Conservation (phyloP, 1,140 invertebrate genomes). For the Trachymyrmex cornetzi region DNA sequence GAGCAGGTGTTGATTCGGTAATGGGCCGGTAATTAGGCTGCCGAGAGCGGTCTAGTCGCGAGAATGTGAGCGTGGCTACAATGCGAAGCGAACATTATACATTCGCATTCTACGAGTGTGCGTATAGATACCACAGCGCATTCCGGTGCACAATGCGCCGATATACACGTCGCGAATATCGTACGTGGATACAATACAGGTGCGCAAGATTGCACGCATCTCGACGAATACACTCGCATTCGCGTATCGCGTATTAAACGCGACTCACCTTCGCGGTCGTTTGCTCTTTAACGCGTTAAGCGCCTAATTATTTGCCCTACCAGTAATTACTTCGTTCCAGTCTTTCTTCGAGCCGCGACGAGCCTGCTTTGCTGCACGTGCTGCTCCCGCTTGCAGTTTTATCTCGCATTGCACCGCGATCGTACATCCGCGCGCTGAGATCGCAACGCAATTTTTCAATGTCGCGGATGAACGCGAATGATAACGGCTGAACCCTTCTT, state of each 20-base stretch:
- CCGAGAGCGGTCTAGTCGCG: slow-evolving; percentile 79
- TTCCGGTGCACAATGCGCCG: slow-evolving; percentile 75
- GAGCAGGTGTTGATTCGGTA: slow-evolving; percentile 83
- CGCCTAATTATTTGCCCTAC: slow-evolving; percentile 59
- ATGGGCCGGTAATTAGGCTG: slow-evolving; percentile 79
- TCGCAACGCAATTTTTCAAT: slow-evolving; percentile 64
- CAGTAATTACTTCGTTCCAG: slow-evolving; percentile 67
- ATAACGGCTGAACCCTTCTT: slow-evolving; percentile 38
- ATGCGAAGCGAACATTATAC: slow-evolving; percentile 69
- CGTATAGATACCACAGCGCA: slow-evolving; percentile 70
- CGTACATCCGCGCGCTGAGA: slow-evolving; percentile 10
- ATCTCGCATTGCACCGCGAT: slow-evolving; percentile 18
- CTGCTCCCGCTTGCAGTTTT: slow-evolving; percentile 28
- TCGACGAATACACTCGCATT: neutral
- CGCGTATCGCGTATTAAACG: slow-evolving; percentile 22
- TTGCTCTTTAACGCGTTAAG: slow-evolving; percentile 61
- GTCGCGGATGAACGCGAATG: slow-evolving; percentile 63
- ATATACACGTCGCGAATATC: slow-evolving; percentile 7
- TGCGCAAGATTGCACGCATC: neutral
- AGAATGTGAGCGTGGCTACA: slow-evolving; percentile 59
- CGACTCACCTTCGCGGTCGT: slow-evolving; percentile 22
- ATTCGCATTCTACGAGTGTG: slow-evolving; percentile 66
- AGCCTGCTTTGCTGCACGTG: slow-evolving; percentile 29
- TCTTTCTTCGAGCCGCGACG: slow-evolving; percentile 30
- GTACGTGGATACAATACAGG: neutral